Evolutionary conservation across 1,140 invertebrate genomes (phyloP).

Genomic region (Bombus turneri): DNA sequence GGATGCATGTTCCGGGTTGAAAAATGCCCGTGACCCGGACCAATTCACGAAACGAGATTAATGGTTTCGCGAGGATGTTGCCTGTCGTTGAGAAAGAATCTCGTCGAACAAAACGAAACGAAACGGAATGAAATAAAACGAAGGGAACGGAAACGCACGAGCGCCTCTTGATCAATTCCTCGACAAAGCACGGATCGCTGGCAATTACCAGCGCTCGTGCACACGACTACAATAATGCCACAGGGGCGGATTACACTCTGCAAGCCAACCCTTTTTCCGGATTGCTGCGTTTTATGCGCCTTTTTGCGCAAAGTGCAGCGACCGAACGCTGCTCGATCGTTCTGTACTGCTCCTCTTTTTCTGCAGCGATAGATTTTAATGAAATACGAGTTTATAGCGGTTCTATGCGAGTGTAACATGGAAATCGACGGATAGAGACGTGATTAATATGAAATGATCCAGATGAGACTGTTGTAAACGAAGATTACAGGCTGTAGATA

Average conservation of each 20-base stretch:
- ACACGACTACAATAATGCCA: constrained; percentile 12
- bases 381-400: neutral
- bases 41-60: constrained; percentile 46
- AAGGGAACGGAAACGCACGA: neutral
- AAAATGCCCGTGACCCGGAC: constrained; percentile 30
- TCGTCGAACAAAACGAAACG: neutral
- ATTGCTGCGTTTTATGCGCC: neutral
- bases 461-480: neutral
- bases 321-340: neutral
- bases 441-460: neutral
- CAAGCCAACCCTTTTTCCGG: constrained; percentile 7
- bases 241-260: neutral
- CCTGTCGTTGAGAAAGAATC: constrained; percentile 20
- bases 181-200: neutral
- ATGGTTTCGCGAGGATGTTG: constrained; percentile 33
- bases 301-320: constrained; percentile 16
- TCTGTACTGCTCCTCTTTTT: neutral
- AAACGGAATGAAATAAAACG: neutral
- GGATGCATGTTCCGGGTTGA: constrained; percentile 27
- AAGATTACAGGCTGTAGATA: too few species aligned
- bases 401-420: too few species aligned
- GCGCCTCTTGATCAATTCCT: constrained; percentile 35
- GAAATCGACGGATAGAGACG: neutral
- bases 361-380: neutral
- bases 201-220: constrained; percentile 23